Base-by-base conservation (phyloP, 2,888 invertebrate species). In the Geophilus truncorum region DNA sequence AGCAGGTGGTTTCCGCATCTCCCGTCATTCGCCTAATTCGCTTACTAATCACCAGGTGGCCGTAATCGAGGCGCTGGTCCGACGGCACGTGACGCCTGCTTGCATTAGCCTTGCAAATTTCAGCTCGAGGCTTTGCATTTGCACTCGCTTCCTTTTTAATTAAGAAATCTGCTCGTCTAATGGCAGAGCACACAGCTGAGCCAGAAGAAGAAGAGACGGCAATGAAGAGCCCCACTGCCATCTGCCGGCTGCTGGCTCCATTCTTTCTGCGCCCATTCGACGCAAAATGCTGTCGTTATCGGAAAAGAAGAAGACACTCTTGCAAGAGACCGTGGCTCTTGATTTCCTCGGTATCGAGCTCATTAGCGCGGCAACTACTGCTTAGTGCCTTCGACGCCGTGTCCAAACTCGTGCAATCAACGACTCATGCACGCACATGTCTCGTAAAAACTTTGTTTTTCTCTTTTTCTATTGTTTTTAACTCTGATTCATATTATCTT, bases 31-130 rank as follows among this genome's bases (percentile, higher is more conserved):
- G 10, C 28, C 70, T 70, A 70, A 70, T 70, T 70, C 70, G 70
- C 70, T 70, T 70, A 70, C 70, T 70, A 70, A 70, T 70, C 70
- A 70, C 70, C 70, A 70, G 70, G 70, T 70, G 70, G 70, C 70
- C 70, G 28, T 70, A 70, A 70, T 70, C 70, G 70, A 70, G 70
- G 70, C 70, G 70, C 70, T 70, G n/a, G 70, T 70, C 70, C 70
- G 28, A 70, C 70, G 28, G 70, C 70, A 70, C n/a, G 28, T 70
- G 70, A 70, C 70, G 70, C 70, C 28, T 70, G 70, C 70, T 28
- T 28, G 28, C 70, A 70, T 70, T 70, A 70, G 70, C 70, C 28
- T 70, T 70, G 70, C 70, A 70, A 70, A 70, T 70, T 70, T 70
- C 70, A 70, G 70, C 70, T 70, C 25, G 70, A 70, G 70, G 70